Percentiles rank a stretch among this genome's conserved stretches.
Conservation (phyloP, 2,888 invertebrate species). For the Pandemis heparana region DNA sequence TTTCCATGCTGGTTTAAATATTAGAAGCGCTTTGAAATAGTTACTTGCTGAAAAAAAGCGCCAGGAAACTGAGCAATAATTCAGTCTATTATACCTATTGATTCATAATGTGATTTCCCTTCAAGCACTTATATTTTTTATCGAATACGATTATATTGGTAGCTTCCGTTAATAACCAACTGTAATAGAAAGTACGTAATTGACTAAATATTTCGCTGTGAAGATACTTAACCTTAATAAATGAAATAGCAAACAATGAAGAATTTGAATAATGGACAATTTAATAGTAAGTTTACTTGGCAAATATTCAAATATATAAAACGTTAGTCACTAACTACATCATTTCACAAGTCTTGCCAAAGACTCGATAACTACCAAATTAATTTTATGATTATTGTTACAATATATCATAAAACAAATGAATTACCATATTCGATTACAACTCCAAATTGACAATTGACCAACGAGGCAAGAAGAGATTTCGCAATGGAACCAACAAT, state of each 20-base stretch:
- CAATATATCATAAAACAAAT: slow-evolving; percentile 26
- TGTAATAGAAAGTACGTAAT: too few species aligned
- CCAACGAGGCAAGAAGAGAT: slow-evolving; percentile 10
- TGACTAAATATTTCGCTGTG: too few species aligned
- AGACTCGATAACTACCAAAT: slow-evolving; percentile 9
- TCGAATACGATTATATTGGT: too few species aligned
- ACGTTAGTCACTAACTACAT: neutral
- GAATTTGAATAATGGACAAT: neutral
- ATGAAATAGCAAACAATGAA: neutral
- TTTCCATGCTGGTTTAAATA: neutral
- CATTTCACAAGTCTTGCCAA: slow-evolving; percentile 30
- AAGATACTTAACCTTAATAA: too few species aligned
- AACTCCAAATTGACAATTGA: slow-evolving; percentile 11
- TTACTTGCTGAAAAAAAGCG: neutral
- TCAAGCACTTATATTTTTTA: too few species aligned
- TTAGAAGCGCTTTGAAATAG: neutral
- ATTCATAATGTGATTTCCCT: too few species aligned
- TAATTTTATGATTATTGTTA: slow-evolving; percentile 16
- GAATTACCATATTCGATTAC: slow-evolving; percentile 31
- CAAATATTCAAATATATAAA: neutral
- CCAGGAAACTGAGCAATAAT: too few species aligned
- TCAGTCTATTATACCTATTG: too few species aligned
- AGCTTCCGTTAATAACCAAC: too few species aligned
- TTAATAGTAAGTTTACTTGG: neutral
- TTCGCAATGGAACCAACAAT: slow-evolving; percentile 27